phyloP scores from a whole-genome alignment of 1,140 invertebrate genomes.

The Pseudomyrmex pallidus region DNA sequence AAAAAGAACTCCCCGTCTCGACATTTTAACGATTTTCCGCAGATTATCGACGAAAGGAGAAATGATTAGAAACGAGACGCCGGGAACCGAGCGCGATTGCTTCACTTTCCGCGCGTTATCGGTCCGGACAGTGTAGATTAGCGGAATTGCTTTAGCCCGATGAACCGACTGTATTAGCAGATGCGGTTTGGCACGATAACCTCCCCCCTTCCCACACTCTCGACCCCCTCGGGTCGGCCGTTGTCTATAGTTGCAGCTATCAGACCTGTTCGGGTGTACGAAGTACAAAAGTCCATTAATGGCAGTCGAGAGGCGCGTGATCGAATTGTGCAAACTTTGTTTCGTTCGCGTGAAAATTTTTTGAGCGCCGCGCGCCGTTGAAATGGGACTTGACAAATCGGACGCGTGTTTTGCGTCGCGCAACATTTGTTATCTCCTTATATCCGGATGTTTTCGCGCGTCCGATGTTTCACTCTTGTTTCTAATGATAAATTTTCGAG shows the following conservation, averaged over 20 bases:
- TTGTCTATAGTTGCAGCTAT: constrained; percentile 34
- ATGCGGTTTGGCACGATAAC: constrained; percentile 74
- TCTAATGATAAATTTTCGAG: background rate
- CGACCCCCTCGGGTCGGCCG: background rate
- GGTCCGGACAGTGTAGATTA: constrained; percentile 70
- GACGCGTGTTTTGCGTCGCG: background rate
- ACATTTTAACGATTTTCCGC: constrained; percentile 30
- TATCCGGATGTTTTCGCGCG: background rate
- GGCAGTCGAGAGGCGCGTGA: constrained; percentile 60
- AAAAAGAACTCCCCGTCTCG: constrained; percentile 5
- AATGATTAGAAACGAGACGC: constrained; percentile 50
- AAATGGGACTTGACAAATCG: constrained; percentile 52
- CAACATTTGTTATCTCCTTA: constrained; percentile 30
- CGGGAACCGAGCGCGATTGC: constrained; percentile 47
- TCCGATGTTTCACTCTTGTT: background rate
- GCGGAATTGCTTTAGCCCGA: constrained; percentile 68
- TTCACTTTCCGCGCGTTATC: constrained; percentile 65
- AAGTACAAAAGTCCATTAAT: constrained; percentile 70
- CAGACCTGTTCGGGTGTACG: constrained; percentile 62
- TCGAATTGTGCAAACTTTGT: constrained; percentile 55
- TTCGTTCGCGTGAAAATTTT: constrained; percentile 47
- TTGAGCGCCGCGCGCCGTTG: constrained; percentile 26
- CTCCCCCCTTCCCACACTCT: constrained; percentile 7
- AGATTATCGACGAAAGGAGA: constrained; percentile 49
- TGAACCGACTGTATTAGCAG: constrained; percentile 70